phyloP scores from a whole-genome alignment of 2,113 vertebrate genomes.

The Meriones unguiculatus region DNA sequence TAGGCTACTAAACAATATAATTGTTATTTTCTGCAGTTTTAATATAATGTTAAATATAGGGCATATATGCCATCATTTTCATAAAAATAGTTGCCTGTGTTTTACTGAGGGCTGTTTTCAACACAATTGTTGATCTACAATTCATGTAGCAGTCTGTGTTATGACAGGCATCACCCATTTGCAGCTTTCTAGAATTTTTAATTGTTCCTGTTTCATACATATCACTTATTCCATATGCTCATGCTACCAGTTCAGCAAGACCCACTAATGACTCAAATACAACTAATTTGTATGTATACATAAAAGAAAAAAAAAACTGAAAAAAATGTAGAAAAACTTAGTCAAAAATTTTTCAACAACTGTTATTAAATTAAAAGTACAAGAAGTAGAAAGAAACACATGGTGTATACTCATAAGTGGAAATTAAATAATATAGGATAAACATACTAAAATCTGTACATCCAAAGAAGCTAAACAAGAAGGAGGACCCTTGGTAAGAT shows the following conservation, averaged over 20 bases:
- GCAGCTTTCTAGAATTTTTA: neutral
- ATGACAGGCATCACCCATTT: neutral
- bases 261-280: neutral
- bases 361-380: neutral
- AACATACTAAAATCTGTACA: too few relatives aligned
- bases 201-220: neutral
- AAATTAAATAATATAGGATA: too few relatives aligned
- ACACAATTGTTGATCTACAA: neutral
- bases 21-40: constrained; percentile 32
- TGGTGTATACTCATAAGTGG: too few relatives aligned
- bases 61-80: neutral
- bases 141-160: neutral
- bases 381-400: neutral
- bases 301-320: neutral
- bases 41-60: neutral
- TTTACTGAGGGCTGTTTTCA: neutral
- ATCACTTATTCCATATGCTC: neutral
- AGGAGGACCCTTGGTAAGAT: too few relatives aligned
- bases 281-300: neutral
- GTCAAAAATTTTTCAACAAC: neutral
- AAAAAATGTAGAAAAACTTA: neutral
- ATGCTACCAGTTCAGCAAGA: neutral
- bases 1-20: neutral
- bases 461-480: too few relatives aligned
- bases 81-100: neutral